phyloP scores from a whole-genome alignment of 92 coral and sea anemone genomes.

The Palythoa grandiflora region DNA sequence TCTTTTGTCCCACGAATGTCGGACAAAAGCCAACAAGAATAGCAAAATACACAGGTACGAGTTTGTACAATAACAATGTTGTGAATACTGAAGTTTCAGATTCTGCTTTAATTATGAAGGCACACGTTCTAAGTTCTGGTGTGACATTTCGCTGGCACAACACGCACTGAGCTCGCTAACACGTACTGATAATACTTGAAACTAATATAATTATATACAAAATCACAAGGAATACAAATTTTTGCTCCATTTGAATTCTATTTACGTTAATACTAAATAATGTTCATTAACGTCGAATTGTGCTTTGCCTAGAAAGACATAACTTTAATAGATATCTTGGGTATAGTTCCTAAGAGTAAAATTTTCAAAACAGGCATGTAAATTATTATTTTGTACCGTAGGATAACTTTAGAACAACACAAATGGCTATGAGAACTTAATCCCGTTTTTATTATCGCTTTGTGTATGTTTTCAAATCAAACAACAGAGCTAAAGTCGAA shows the following conservation, averaged over 20 bases:
- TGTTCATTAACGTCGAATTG: background rate
- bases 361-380: background rate
- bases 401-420: background rate
- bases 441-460: background rate
- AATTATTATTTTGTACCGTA: background rate
- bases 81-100: background rate
- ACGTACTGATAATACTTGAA: no score
- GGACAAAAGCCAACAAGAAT: conserved; percentile 54
- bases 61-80: background rate
- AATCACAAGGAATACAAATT: background rate
- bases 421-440: background rate
- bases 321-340: background rate
- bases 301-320: background rate
- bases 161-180: background rate
- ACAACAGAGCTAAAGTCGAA: background rate
- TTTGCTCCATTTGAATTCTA: conserved; percentile 7
- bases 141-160: background rate
- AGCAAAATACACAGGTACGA: conserved; percentile 65
- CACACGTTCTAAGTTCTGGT: background rate
- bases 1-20: conserved; percentile 63
- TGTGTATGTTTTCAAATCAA: conserved; percentile 21
- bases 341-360: no score
- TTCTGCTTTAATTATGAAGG: background rate
- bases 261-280: conserved; percentile 34
- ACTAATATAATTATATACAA: background rate